phyloP scores from a whole-genome alignment of 2,113 vertebrate genomes.

The Sakesphorus luctuosus region DNA sequence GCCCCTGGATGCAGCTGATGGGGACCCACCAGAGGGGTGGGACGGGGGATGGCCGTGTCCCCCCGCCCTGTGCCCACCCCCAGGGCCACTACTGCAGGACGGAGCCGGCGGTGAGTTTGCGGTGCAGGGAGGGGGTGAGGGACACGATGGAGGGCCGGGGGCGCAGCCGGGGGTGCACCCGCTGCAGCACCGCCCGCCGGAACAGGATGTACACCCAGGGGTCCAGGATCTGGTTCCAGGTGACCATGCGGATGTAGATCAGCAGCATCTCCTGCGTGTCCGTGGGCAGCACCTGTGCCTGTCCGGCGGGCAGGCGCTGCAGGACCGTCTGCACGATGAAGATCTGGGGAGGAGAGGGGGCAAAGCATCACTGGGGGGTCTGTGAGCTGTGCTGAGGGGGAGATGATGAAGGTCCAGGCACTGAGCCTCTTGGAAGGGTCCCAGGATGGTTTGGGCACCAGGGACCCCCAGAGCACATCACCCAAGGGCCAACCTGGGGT shows the following conservation, averaged over 20 bases:
- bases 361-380: neutral
- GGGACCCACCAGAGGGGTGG: neutral
- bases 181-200: slow-evolving; percentile 85
- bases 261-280: slow-evolving; percentile 76
- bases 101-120: slow-evolving; percentile 67
- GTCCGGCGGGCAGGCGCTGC: neutral
- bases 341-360: slow-evolving; percentile 70
- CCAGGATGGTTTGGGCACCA: neutral
- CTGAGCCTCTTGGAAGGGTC: neutral
- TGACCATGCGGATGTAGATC: slow-evolving; percentile 90
- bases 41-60: too few species aligned
- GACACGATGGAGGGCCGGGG: slow-evolving; percentile 76
- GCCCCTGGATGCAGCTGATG: neutral
- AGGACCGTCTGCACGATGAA: slow-evolving; percentile 85
- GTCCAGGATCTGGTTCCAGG: slow-evolving; percentile 96
- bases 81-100: neutral
- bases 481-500: neutral
- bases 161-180: slow-evolving; percentile 79
- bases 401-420: neutral
- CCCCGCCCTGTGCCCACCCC: rapidly evolving
- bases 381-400: neutral
- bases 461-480: neutral
- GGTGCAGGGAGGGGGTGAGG: slow-evolving; percentile 71
- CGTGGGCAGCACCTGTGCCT: neutral
- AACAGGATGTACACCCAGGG: slow-evolving; percentile 98